A percentile compares a stretch with the other conserved stretches of the same genome.
Evolutionary conservation across 2,113 vertebrate genomes (phyloP).

Genomic region (Gallinago media): DNA sequence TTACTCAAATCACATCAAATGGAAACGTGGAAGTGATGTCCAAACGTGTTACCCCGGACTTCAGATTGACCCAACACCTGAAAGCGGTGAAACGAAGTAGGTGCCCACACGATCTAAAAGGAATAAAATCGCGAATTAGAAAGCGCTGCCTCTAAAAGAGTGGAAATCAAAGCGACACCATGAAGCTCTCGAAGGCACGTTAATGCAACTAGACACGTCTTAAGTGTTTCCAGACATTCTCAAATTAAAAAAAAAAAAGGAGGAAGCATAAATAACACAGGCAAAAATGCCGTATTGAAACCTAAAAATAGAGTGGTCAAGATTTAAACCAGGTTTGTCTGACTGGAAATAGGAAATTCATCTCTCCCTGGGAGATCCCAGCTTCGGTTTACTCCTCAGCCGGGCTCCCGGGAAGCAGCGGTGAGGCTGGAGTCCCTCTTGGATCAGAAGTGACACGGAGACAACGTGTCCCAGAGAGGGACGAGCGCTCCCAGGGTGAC

Average conservation of each 20-base stretch:
- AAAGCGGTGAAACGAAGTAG: not conserved
- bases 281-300: not conserved
- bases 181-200: not conserved
- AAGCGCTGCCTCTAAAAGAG: not conserved
- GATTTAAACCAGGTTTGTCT: not conserved
- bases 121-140: fast-evolving
- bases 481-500: not conserved
- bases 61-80: not conserved
- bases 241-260: not conserved
- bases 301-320: not conserved
- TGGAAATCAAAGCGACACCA: not conserved
- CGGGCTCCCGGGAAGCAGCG: not conserved
- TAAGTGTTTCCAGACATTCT: constrained; percentile 31
- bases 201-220: not conserved
- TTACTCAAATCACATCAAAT: fast-evolving
- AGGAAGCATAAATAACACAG: not conserved
- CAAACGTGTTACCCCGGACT: fast-evolving
- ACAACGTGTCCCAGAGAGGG: not conserved
- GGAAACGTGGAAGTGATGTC: not conserved
- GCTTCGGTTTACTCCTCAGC: not conserved
- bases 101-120: not conserved
- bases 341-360: not conserved
- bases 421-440: fast-evolving
- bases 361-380: not conserved
- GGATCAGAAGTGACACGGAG: no score